Evolutionary conservation across 2,888 invertebrate genomes (phyloP).

Genomic region (Deilephila elpenor): DNA sequence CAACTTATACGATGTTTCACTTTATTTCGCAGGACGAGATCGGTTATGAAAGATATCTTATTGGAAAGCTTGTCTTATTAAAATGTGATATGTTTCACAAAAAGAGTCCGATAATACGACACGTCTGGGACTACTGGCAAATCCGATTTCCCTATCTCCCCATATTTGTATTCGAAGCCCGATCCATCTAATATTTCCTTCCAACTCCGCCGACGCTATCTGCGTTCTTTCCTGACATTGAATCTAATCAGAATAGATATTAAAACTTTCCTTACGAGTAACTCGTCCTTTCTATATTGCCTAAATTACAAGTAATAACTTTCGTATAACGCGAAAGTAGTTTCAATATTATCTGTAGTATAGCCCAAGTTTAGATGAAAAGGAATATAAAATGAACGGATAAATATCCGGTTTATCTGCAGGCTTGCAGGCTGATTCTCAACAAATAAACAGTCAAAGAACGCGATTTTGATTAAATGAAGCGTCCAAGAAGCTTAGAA

Average conservation of each 20-base stretch:
- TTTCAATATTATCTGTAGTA: conserved; percentile 5
- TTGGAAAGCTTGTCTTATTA: conserved; percentile 63
- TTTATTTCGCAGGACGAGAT: conserved; percentile 34
- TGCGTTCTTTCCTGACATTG: conserved; percentile 83
- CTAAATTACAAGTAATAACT: conserved; percentile 21
- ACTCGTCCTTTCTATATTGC: conserved; percentile 60
- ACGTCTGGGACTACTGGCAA: conserved; percentile 79
- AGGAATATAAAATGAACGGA: not conserved
- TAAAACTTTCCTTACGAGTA: conserved; percentile 81
- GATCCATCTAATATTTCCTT: conserved; percentile 84
- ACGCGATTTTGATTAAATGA: conserved; percentile 67
- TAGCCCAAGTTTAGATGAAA: not conserved
- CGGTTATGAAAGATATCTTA: conserved; percentile 46
- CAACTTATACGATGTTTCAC: not conserved
- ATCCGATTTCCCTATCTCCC: conserved; percentile 83
- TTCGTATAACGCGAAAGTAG: conserved; percentile 4
- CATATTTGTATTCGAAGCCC: conserved; percentile 83
- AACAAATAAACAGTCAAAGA: conserved; percentile 66
- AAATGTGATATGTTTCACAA: conserved; percentile 74
- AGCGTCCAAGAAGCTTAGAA: conserved; percentile 62
- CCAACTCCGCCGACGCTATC: conserved; percentile 79
- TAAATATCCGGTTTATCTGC: conserved; percentile 17
- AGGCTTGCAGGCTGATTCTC: conserved; percentile 49
- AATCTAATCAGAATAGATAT: conserved; percentile 85
- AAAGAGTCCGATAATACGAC: conserved; percentile 80